phyloP scores from a whole-genome alignment of 1,140 invertebrate genomes.

The Apocrypta bakeri region DNA sequence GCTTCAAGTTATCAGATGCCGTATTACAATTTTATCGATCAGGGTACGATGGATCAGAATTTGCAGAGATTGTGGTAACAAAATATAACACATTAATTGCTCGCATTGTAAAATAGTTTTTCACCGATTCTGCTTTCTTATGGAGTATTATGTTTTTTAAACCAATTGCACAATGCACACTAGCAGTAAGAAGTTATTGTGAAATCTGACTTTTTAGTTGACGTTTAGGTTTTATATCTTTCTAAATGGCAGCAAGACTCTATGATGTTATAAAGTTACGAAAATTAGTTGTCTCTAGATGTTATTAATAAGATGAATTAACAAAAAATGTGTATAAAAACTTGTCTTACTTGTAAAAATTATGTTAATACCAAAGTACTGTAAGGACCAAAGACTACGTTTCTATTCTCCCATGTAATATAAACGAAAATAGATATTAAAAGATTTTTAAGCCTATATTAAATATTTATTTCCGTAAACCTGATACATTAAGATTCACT shows the following conservation, averaged over 20 bases:
- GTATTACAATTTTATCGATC: slow-evolving; percentile 70
- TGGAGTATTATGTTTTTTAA: slow-evolving; percentile 14
- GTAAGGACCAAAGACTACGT: slow-evolving; percentile 14
- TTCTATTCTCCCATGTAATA: slow-evolving; percentile 26
- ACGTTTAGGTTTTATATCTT: not conserved
- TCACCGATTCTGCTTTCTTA: not conserved
- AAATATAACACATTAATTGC: not conserved
- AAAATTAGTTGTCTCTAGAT: slow-evolving; percentile 17
- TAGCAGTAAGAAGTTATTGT: not conserved
- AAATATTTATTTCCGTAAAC: not conserved
- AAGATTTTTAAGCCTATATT: not conserved
- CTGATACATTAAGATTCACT: not conserved
- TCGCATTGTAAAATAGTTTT: not conserved
- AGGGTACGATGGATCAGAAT: slow-evolving; percentile 66
- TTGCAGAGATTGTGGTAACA: slow-evolving; percentile 71
- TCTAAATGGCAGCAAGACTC: not conserved
- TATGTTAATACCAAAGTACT: slow-evolving; percentile 1
- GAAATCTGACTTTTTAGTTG: not conserved
- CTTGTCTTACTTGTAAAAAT: slow-evolving; percentile 23
- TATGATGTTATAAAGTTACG: not conserved
- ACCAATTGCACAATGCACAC: not conserved
- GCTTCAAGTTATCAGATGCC: slow-evolving; percentile 68
- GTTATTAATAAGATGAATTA: not conserved
- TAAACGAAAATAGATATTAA: slow-evolving; percentile 4
- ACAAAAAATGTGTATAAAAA: not conserved